Evolutionary conservation across 2,797 vertebrate genomes (phyloP), one percentile per base, ranked within the genome.

Genomic region (Dendrocincla tyrannina): DNA sequence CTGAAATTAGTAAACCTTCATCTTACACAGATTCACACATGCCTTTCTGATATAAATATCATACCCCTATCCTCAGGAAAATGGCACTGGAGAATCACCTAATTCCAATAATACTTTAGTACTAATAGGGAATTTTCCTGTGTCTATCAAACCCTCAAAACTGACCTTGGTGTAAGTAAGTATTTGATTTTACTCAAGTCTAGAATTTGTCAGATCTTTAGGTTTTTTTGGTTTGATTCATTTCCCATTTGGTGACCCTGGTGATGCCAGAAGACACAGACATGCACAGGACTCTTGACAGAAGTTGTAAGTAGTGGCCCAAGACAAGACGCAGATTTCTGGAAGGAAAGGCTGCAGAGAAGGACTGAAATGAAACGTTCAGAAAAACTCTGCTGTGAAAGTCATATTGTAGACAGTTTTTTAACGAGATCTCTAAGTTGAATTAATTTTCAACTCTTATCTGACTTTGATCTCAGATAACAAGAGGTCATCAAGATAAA

Each of bases 381-480:
- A 67, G 68, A 85, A 85, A 1, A 7, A 79, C 50, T 94, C 32
- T 67, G 75, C 32, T 79, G 44, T 72, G 89, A 80, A 92, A 89
- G 63, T 85, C 59, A 39, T 60, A 41, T 9, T 89, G 74, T 24
- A 91, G 83, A 52, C 2, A 6, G 32, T 27, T 92, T 89, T 69
- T 79, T 81, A 91, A 88, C 66, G 80, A 4, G 9, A 72, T 37
- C 41, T 28, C 55, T 75, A 27, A 28, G 42, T 30, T 76, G 73
- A 91, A 94, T 93, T 94, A 4, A 73, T 86, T 91, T 95, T 55
- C 73, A 85, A 91, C 47, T 88, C 55, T 84, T 88, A 74, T 25
- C 85, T 91, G 77, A 95, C 74, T 95, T 95, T 76, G 47, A 91
- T 73, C 66, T 93, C 80, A 90, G 62, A 69, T 62, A 94, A 88